A percentile compares a stretch with the other conserved stretches of the same genome.
Evolutionary conservation across 2,888 invertebrate species (phyloP).

Genomic region (Pollenia griseotomentosa): DNA sequence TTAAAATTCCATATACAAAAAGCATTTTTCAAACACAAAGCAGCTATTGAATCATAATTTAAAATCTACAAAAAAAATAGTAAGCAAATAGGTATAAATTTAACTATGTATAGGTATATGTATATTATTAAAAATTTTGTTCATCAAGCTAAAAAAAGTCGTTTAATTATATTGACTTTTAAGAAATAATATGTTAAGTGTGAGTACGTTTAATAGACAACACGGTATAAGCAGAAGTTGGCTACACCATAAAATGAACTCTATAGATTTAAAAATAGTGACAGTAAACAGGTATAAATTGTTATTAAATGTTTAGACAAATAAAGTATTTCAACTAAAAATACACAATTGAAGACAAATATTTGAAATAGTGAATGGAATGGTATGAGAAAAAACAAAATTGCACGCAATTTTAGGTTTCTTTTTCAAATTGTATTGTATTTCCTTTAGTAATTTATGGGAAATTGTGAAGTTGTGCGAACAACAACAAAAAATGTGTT

Average conservation of each 20-base stretch:
- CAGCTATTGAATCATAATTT: constrained; percentile 6
- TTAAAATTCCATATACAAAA: not conserved
- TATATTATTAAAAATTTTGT: not conserved
- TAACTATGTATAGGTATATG: no score
- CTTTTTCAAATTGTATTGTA: not conserved
- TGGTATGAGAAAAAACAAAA: not conserved
- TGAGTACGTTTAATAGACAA: constrained; percentile 14
- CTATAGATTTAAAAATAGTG: constrained; percentile 29
- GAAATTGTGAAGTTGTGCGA: constrained; percentile 32
- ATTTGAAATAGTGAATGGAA: constrained; percentile 28
- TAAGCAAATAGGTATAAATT: not conserved
- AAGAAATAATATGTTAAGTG: not conserved
- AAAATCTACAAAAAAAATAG: constrained; percentile 3
- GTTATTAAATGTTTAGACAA: constrained; percentile 57
- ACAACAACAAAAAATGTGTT: constrained; percentile 13
- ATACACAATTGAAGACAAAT: constrained; percentile 7
- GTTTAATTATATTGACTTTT: constrained; percentile 15
- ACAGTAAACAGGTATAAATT: constrained; percentile 67
- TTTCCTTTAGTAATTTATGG: constrained; percentile 49
- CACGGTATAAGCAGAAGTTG: constrained; percentile 4
- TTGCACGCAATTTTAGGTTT: constrained; percentile 37
- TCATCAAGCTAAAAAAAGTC: not conserved
- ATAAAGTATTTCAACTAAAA: constrained; percentile 41
- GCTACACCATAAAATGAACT: constrained; percentile 1
- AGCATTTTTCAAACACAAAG: not conserved